These are phyloP conservation scores for Tragopan temminckii DNA, from an alignment of 2,797 vertebrate genomes.

Conservation along the genomic window DNA sequence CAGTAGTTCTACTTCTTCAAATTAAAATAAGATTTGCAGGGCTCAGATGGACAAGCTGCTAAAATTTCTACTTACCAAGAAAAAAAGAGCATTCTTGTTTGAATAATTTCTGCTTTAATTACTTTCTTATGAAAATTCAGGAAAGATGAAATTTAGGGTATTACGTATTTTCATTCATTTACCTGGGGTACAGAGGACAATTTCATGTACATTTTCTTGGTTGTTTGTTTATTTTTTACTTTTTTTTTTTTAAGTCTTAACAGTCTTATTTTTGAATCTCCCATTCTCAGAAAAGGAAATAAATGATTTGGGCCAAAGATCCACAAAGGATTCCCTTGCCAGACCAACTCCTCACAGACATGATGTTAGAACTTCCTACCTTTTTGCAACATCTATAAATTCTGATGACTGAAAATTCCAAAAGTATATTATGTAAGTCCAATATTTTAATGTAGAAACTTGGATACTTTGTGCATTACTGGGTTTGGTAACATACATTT, in stretches of 20 bases:
- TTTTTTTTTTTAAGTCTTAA: no score
- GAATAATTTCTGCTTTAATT: background rate
- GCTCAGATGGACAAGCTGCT: background rate
- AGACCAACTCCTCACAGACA: background rate
- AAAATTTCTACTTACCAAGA: background rate
- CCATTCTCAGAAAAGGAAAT: background rate
- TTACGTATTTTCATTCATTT: background rate
- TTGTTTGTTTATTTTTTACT: accelerated
- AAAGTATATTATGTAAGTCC: background rate
- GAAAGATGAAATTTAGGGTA: background rate
- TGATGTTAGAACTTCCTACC: background rate
- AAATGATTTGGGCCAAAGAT: background rate
- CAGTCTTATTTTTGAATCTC: background rate
- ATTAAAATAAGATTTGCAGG: slow-evolving; percentile 13
- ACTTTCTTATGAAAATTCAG: background rate
- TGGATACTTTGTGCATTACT: background rate
- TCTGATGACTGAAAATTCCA: background rate
- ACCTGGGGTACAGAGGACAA: background rate
- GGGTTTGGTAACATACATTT: background rate
- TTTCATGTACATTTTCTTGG: background rate
- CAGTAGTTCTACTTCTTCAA: background rate
- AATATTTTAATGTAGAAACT: background rate
- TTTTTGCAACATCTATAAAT: background rate
- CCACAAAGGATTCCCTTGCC: background rate
- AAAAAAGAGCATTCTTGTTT: background rate